These are phyloP conservation scores for Lontra canadensis DNA, from an alignment of 2,113 vertebrate species.

Conservation along the genomic window DNA sequence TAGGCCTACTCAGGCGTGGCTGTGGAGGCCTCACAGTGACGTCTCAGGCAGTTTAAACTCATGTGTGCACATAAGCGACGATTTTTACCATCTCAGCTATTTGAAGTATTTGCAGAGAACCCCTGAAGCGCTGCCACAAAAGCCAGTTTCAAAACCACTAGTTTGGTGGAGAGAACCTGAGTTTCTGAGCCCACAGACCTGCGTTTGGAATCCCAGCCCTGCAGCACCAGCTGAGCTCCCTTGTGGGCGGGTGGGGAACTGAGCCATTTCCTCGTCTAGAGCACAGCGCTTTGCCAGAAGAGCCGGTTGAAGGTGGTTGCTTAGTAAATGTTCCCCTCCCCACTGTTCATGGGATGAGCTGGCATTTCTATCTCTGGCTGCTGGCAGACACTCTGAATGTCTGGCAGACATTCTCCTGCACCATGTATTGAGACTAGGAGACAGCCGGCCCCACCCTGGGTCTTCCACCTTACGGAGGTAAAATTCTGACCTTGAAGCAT, in stretches of 20 bases:
- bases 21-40: neutral
- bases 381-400: neutral
- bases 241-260: rapidly evolving
- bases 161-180: neutral
- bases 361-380: neutral
- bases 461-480: neutral
- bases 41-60: neutral
- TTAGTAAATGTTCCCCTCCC: neutral
- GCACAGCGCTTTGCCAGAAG: neutral
- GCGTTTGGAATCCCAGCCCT: neutral
- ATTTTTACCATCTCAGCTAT: neutral
- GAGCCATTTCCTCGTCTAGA: neutral
- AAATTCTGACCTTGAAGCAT: constrained; percentile 21
- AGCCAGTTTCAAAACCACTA: neutral
- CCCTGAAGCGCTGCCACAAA: neutral
- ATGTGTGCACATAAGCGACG: neutral
- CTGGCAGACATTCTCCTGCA: neutral
- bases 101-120: neutral
- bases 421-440: neutral
- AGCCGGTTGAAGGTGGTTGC: neutral
- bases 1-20: neutral
- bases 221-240: neutral
- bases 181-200: neutral
- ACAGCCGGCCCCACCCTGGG: neutral
- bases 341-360: neutral